These are phyloP conservation scores for Penaeus vannamei DNA, from an alignment of 1,140 invertebrate species.

Conservation along the genomic window DNA sequence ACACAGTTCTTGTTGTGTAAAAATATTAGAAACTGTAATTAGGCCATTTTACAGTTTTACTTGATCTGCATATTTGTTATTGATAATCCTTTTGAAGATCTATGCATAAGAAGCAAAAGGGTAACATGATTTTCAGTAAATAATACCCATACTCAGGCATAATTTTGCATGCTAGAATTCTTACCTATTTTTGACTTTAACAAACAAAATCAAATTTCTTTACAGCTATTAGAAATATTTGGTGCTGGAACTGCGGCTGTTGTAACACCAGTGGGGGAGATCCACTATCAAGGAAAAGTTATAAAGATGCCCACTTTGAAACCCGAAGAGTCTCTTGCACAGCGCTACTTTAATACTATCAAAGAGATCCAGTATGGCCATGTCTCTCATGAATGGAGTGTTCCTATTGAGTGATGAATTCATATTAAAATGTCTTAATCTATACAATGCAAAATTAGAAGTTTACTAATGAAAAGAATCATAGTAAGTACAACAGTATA, in stretches of 20 bases:
- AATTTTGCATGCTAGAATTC: neutral
- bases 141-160: neutral
- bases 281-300: constrained; percentile 80
- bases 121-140: neutral
- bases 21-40: neutral
- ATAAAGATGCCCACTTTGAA: constrained; percentile 84
- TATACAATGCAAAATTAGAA: neutral
- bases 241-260: constrained; percentile 95
- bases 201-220: neutral
- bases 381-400: constrained; percentile 82
- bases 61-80: neutral
- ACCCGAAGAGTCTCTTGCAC: constrained; percentile 74
- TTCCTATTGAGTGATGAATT: constrained; percentile 70
- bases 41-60: neutral
- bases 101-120: too few species aligned
- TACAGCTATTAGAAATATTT: constrained; percentile 93
- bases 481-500: neutral
- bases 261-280: constrained; percentile 88
- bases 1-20: neutral
- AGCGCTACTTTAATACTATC: constrained; percentile 80
- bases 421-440: neutral
- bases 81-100: neutral
- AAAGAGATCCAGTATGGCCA: constrained; percentile 90
- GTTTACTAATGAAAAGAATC: too few species aligned
- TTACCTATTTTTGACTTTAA: neutral